Evolutionary conservation across 2,113 vertebrate species (phyloP), one percentile per base, ranked within the genome.

Genomic region (Osmerus mordax): DNA sequence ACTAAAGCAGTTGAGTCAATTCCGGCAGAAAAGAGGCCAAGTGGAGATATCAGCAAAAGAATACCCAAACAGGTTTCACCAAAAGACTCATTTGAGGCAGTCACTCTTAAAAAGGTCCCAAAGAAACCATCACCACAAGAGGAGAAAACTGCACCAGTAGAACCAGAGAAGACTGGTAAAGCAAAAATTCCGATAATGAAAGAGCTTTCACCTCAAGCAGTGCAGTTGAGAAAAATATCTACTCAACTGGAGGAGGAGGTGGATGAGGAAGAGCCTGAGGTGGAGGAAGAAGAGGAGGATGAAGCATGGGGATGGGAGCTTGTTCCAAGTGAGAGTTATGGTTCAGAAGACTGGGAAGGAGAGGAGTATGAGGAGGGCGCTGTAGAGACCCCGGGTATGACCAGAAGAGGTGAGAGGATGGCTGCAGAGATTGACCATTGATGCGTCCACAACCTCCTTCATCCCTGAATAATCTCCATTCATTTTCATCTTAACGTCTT

Each of bases 371-470:
- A 90, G 76, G 92, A 93, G 62, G 91, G 87, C 18, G 87, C 90
- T 78, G 61, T 93, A 86, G 92, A 94, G 77, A 90, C 92, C 85
- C 92, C 95, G 77, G 92, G 89, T 78, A 90, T 93, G 78, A 75
- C 91, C 86, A 92, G 91, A 87, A 91, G 92, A 96, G 95, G 94
- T 96, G 94, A 96, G 95, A 92, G 80, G 88, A 87, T 82, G 67
- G 66, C 80, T 76, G 69, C 79, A 73, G 85, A 74, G 82, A 86
- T 83, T 84, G 83, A 86, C 84, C 79, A 86, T 11, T 63, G 87
- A 77, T 65, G 82, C 70, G 86, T 76, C 73, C 83, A 85, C 83
- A 73, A 83, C 71, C 64, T 76, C 47, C 70, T 66, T 86, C 87
- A 70, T 74, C 74, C 81, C 76, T 70, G 73, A 86, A 88, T 91